Conservation (phyloP, 2,888 invertebrate genomes). For the Dexiosoma caninum region DNA sequence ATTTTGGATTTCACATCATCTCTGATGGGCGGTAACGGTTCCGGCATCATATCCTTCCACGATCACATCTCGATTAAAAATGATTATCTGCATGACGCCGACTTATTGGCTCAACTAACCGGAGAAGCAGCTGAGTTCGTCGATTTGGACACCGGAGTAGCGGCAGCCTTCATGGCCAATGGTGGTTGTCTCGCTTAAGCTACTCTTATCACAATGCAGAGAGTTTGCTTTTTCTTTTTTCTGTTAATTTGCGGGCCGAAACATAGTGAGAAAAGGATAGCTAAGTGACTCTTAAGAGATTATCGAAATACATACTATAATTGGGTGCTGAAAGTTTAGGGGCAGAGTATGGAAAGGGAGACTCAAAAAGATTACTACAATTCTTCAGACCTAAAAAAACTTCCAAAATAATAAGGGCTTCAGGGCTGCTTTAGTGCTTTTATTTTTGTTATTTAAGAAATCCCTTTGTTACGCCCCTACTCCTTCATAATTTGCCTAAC, state of each 20-base stretch:
- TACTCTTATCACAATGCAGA: constrained; percentile 22
- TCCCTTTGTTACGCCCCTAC: constrained; percentile 8
- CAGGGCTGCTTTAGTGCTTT: constrained; percentile 25
- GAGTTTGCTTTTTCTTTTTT: constrained; percentile 47
- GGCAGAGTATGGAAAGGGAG: constrained; percentile 29
- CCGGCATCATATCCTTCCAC: constrained; percentile 69
- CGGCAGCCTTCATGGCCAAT: constrained; percentile 76
- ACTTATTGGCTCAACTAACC: constrained; percentile 73
- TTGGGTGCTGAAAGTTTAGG: constrained; percentile 15
- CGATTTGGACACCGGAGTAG: constrained; percentile 76
- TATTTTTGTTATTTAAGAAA: not conserved
- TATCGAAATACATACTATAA: no score
- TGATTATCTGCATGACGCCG: constrained; percentile 71
- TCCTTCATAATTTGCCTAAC: not conserved
- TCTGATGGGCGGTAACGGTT: constrained; percentile 66
- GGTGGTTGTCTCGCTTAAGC: constrained; percentile 77
- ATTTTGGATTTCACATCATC: constrained; percentile 67
- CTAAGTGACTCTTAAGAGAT: constrained; percentile 60
- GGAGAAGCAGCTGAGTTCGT: constrained; percentile 76
- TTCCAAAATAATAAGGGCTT: constrained; percentile 40
- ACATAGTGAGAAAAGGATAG: constrained; percentile 58
- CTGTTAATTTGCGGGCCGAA: constrained; percentile 65
- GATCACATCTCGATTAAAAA: constrained; percentile 76
- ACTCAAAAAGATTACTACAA: constrained; percentile 30
- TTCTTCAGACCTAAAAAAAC: constrained; percentile 32